Evolutionary conservation across 2,797 vertebrate species (phyloP).

Genomic region (Champsocephalus esox): DNA sequence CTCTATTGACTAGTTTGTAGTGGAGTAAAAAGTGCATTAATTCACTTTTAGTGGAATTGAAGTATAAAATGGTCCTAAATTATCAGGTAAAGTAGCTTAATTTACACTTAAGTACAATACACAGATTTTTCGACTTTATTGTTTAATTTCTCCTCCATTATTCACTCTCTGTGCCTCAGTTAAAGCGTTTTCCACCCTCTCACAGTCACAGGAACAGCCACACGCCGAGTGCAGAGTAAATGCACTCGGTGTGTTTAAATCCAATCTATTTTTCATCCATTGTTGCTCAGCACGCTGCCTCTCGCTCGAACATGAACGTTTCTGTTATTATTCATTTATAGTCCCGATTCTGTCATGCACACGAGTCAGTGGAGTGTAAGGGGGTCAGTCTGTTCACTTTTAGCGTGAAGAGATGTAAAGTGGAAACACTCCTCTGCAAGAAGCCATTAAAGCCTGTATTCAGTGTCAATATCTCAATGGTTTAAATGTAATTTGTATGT

Average conservation of each 20-base stretch:
- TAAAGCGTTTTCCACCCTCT: conserved; percentile 1
- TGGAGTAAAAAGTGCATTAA: no score
- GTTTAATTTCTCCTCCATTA: neutral
- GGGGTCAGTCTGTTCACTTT: conserved; percentile 56
- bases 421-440: neutral
- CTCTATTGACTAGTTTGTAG: no score
- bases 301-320: conserved; percentile 49
- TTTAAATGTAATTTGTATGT: neutral
- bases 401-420: conserved; percentile 1
- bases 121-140: neutral
- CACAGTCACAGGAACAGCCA: neutral
- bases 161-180: neutral
- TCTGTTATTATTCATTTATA: conserved; percentile 79
- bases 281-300: conserved; percentile 38
- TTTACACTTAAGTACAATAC: no score
- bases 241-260: conserved; percentile 40
- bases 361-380: conserved; percentile 74
- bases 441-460: neutral
- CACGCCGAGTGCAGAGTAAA: conserved; percentile 16
- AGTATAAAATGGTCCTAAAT: no score
- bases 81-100: no score
- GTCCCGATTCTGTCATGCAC: conserved; percentile 80
- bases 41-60: no score
- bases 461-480: neutral
- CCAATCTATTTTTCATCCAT: conserved; percentile 59